Evolutionary conservation across 1,140 invertebrate genomes (phyloP).

Genomic region (Pectinophora gossypiella): DNA sequence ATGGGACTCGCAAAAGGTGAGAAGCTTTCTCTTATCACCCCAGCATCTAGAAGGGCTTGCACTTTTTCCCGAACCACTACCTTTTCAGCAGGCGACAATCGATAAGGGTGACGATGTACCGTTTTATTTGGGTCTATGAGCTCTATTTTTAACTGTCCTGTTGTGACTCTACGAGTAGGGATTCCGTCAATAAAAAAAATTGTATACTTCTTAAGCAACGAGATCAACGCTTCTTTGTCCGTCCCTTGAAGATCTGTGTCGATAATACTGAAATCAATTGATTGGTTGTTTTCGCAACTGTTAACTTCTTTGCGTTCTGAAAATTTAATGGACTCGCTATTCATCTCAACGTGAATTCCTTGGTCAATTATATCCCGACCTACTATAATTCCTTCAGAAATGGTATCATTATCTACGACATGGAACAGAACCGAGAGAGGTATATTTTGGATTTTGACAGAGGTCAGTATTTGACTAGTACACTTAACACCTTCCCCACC

Average conservation of each 20-base stretch:
- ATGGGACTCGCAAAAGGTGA: constrained; percentile 1
- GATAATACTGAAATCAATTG: neutral
- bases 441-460: neutral
- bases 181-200: neutral
- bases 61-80: neutral
- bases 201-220: neutral
- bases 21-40: neutral
- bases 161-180: neutral
- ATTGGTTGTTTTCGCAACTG: neutral
- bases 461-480: neutral
- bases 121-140: neutral
- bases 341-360: neutral
- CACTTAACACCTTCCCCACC: neutral
- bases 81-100: neutral
- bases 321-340: neutral
- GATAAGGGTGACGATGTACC: neutral
- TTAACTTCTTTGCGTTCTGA: neutral
- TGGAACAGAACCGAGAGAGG: neutral
- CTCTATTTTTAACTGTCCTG: neutral
- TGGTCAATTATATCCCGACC: constrained; percentile 1
- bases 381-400: neutral
- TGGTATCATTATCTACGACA: neutral
- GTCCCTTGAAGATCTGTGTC: neutral
- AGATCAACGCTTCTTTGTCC: neutral
- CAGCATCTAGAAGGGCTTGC: neutral